phyloP scores from a whole-genome alignment of 2,113 vertebrate genomes.

The Aldabrachelys gigantea region DNA sequence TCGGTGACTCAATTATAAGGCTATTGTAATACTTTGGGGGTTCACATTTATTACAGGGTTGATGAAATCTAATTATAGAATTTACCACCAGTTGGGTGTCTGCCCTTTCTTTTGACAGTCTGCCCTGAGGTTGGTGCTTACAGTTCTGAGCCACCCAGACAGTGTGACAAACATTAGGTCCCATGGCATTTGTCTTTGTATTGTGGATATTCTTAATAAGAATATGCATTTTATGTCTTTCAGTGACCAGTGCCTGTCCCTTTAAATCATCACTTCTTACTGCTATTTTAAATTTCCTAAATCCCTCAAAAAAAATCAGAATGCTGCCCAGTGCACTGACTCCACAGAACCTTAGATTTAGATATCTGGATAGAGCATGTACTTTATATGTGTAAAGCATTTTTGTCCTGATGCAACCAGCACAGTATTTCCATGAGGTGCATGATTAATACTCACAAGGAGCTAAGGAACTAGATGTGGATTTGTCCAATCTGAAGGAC shows the following conservation, averaged over 20 bases:
- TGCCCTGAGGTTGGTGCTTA: no score
- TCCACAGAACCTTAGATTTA: not conserved
- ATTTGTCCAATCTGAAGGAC: not conserved
- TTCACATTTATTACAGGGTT: not conserved
- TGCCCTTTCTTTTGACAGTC: no score
- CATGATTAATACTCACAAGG: not conserved
- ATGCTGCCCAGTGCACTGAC: not conserved
- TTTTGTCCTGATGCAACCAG: fast-evolving
- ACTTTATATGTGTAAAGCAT: fast-evolving
- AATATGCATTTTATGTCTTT: not conserved
- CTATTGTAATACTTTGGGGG: not conserved
- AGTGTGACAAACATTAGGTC: not conserved
- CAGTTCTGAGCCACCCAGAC: no score
- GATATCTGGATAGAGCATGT: not conserved
- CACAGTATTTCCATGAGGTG: not conserved
- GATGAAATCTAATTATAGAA: not conserved
- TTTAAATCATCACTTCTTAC: not conserved
- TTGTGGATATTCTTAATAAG: not conserved
- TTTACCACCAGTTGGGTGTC: no score
- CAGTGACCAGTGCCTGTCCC: not conserved
- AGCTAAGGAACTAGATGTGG: not conserved
- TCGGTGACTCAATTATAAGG: not conserved
- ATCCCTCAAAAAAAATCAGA: not conserved
- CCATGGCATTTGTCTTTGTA: not conserved
- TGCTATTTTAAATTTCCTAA: not conserved